Base-by-base conservation (phyloP, 2,888 invertebrate genomes). In the Rhingia campestris region DNA sequence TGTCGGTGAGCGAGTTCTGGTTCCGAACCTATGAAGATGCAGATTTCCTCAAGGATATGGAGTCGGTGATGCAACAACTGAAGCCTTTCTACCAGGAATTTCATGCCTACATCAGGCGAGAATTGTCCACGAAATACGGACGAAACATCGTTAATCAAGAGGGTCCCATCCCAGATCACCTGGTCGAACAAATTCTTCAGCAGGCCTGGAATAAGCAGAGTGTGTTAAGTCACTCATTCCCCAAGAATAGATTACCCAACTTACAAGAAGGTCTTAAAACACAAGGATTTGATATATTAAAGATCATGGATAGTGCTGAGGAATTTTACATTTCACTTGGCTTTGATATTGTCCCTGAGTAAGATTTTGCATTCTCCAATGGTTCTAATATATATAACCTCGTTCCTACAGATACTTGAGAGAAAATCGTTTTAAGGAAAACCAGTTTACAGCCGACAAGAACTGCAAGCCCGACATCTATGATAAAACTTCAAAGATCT, bases 71-170 rank as follows among this genome's bases (percentile, higher is more conserved):
- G 95, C 92, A 93, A 67, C 93, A 95, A 88, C 90, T 97, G 49
- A 94, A 94, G 86, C 97, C 97, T 0, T 90, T 97, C 4, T 97
- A 97, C 89, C 91, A 94, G 69, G 94, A 96, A 88, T 91, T 97
- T 9, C 97, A 97, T 89, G 95, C 95, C 0, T 97, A 96, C 87
- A 94, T 96, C 0, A 92, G 96, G 86, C 93, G 93, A 82, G 93
- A 94, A 67, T 91, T 97, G 12, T 91, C 93, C 9, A 92, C 94
- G 87, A 93, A 93, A 87, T 96, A 96, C 88, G 96, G 96, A 2
- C 93, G 93, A 22, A 91, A 93, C 7, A 89, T 94, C 0, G 93
- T 94, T 0, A 92, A 93, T 0, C 92, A 93, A 51, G 92, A 91
- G 64, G 95, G 95, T 70, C 94, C 95, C 0, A 95, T 95, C 63